Conservation (phyloP, 2,797 vertebrate genomes). For the Gadopsis marmoratus region DNA sequence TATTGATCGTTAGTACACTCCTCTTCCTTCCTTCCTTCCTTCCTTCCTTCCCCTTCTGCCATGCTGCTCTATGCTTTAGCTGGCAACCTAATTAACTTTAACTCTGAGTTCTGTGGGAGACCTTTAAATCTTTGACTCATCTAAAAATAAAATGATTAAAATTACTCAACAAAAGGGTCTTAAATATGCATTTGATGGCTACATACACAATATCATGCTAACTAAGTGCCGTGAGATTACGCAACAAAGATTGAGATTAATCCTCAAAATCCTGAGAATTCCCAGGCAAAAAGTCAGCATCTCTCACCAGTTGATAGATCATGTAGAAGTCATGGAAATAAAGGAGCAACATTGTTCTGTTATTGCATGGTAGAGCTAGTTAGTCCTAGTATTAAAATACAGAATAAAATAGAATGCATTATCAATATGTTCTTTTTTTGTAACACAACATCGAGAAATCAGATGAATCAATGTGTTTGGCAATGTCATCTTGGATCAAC, state of each 20-base stretch:
- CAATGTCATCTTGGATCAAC: neutral
- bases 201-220: neutral
- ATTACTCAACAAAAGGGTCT: neutral
- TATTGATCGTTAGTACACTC: constrained; percentile 26
- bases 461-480: neutral
- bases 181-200: neutral
- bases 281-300: neutral
- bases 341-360: neutral
- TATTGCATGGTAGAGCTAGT: neutral
- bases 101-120: neutral
- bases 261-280: neutral
- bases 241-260: neutral
- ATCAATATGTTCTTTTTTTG: neutral
- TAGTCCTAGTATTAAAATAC: neutral
- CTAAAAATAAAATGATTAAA: neutral
- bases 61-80: neutral
- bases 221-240: neutral
- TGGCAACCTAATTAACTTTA: neutral
- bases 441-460: neutral
- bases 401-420: neutral
- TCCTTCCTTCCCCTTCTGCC: neutral
- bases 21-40: neutral
- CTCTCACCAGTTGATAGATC: neutral
- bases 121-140: neutral
- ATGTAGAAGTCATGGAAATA: neutral